Percentiles rank a stretch among this genome's conserved stretches.
phyloP scores from a whole-genome alignment of 2,888 invertebrate species.

The Zygogramma bicolorata region DNA sequence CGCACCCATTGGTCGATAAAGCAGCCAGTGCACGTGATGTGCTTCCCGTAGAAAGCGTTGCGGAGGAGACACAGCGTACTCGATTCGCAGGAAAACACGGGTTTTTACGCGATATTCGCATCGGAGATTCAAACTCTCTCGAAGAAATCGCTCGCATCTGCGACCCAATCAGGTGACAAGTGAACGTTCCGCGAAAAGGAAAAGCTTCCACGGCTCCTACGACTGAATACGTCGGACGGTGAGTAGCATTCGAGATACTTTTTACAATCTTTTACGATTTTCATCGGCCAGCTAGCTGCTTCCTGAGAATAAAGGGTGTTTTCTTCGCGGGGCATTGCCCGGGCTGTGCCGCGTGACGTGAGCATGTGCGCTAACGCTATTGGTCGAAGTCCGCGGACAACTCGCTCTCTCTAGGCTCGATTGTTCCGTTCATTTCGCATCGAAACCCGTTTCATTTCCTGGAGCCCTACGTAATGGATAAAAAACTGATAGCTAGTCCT shows the following conservation, averaged over 20 bases:
- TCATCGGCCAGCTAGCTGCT: background rate
- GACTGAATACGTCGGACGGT: conserved; percentile 13
- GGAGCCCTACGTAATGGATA: background rate
- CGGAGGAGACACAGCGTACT: conserved; percentile 36
- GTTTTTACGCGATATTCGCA: background rate
- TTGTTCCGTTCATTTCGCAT: conserved; percentile 54
- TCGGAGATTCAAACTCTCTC: conserved; percentile 8
- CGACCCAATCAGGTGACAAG: conserved; percentile 19
- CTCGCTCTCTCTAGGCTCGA: conserved; percentile 43
- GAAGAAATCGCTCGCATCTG: conserved; percentile 15
- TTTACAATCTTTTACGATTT: conserved; percentile 1
- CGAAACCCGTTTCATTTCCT: background rate
- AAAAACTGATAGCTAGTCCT: too few species aligned
- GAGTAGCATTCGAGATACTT: conserved; percentile 12
- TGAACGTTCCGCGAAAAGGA: conserved; percentile 7
- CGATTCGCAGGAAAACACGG: background rate
- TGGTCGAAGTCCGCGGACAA: conserved; percentile 51
- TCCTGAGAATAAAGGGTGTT: conserved; percentile 34
- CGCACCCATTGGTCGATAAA: conserved; percentile 60
- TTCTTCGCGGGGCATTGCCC: conserved; percentile 57
- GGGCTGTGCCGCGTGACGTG: conserved; percentile 60
- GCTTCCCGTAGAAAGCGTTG: conserved; percentile 42
- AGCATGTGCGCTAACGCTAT: conserved; percentile 60
- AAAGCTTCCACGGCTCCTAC: conserved; percentile 6
- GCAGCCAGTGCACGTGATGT: conserved; percentile 57